Base-by-base conservation (phyloP, 2,797 vertebrate species). In the Falco peregrinus region DNA sequence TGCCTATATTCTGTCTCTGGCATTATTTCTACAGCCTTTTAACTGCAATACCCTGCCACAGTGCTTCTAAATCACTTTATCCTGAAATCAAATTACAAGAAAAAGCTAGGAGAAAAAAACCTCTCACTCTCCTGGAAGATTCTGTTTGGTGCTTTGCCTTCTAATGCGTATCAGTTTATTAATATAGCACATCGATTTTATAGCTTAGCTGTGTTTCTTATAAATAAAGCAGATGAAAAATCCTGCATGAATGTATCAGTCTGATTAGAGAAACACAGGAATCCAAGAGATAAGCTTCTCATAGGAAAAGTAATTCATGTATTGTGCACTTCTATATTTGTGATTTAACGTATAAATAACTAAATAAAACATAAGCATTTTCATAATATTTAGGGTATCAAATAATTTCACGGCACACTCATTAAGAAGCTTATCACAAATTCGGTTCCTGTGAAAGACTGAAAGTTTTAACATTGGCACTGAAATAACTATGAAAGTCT, bases 61-160 rank as follows among this genome's bases (percentile, higher is more conserved):
- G 31, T 80, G 13, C 70, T 95, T 94, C 82, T 86, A 91, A 95
- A 96, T 92, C 87, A 87, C 56, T 95, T 96, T 78, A 92, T 89
- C 67, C 37, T 69, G 68, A 96, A 95, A 96, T 89, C 41, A 89
- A 92, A 95, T 92, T 91, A 68, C 33, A 93, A 68, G 71, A 86
- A 85, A 81, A 85, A 65, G 5, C 10, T 39, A 75, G 54, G 35
- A 50, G 5, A 60, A 57, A 81, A 84, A 50, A 2, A 1, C 11
- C 22, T 71, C 37, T 81, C n/a, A 70, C 84, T 92, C 37, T 95
- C 33, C 63, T 54, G 48, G 73, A 76, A 84, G 28, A 87, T 79
- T 64, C 31, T 57, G 15, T 65, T 88, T 76, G 35, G 31, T 80
- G 11, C 24, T 82, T 81, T 93, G 54, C 37, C 24, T 92, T 60